Evolutionary conservation across 2,113 vertebrate genomes (phyloP).

Genomic region (Vulpes ferrilata): DNA sequence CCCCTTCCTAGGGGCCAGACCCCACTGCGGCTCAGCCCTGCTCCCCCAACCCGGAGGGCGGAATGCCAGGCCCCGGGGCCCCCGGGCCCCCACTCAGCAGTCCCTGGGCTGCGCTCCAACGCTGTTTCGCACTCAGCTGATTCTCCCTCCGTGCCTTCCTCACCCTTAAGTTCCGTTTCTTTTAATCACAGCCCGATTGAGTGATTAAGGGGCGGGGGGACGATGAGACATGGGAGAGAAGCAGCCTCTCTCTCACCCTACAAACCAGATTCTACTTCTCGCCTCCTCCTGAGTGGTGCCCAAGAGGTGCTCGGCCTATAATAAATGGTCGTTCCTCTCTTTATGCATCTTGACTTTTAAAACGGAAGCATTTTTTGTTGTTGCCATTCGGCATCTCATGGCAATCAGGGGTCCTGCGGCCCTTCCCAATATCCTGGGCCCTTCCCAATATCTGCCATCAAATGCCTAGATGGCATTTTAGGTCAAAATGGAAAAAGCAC

Average conservation of each 20-base stretch:
- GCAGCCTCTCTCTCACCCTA: neutral
- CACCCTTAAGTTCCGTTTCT: neutral
- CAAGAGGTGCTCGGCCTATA: neutral
- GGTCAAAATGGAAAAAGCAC: conserved; percentile 23
- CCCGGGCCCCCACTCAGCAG: neutral
- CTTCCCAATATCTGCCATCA: conserved; percentile 63
- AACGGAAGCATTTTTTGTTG: conserved; percentile 24
- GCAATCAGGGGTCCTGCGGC: neutral
- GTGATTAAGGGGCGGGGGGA: neutral
- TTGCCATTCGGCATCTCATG: neutral
- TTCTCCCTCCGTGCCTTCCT: neutral
- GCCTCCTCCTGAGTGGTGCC: neutral
- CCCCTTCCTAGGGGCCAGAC: neutral
- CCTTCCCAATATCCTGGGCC: conserved; percentile 62
- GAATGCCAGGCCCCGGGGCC: fast-evolving
- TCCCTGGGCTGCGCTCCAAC: neutral
- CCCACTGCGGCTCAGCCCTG: fast-evolving
- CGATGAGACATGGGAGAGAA: neutral
- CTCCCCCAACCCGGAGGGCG: fast-evolving
- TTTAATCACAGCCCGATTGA: neutral
- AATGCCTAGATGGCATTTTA: neutral
- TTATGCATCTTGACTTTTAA: conserved; percentile 72
- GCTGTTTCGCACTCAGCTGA: neutral
- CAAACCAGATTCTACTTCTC: conserved; percentile 5
- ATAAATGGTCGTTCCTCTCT: conserved; percentile 67